Base-by-base conservation (phyloP, 2,888 invertebrate genomes). In the Rapana venosa region DNA sequence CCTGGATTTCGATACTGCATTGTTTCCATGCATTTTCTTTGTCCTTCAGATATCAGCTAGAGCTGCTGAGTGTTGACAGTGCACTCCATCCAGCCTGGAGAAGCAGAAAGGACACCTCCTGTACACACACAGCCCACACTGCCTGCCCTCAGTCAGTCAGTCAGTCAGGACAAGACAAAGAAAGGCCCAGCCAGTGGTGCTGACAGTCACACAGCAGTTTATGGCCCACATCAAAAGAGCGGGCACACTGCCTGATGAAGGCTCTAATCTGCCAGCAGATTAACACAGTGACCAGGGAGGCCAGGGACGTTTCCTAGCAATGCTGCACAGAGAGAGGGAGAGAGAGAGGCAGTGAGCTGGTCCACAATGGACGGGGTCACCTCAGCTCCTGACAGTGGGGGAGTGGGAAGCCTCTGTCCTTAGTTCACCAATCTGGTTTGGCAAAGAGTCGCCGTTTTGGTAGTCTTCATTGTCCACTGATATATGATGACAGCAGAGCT, bases 221-320 rank as follows among this genome's bases (percentile, higher is more conserved):
- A 87, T 87, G 74, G 87, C n/a, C 58, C n/a, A 74, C 74, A 74
- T 87, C 87, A 87, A 87, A n/a, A 87, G 87, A 87, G 87, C 47
- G 17, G 74, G 36, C 35, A 11, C 32, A 22, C 22, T 11, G 61
- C 87, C 70, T 87, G 36, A 87, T 74, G 87, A 87, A 74, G 36
- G 87, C 35, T 36, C 26, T 74, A 74, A 83, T 83, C 81, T 83
- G 36, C 61, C 8, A 26, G 47, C 47, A 61, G 58, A 85, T 58
- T 61, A 61, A 30, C 1, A 13, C 79, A 13, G 26, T 47, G n/a
- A 26, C 84, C 84, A 1, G n/a, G 22, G 56, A n/a, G 47, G 26
- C 22, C 15, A 20, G 20, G 58, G 8, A 58, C 30, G 85, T 85
- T 85, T 58, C 85, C 85, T 58, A 61, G 85, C 85, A 85, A 85